Evolutionary conservation across 2,797 vertebrate species (phyloP).

Genomic region (Falco novaeseelandiae): DNA sequence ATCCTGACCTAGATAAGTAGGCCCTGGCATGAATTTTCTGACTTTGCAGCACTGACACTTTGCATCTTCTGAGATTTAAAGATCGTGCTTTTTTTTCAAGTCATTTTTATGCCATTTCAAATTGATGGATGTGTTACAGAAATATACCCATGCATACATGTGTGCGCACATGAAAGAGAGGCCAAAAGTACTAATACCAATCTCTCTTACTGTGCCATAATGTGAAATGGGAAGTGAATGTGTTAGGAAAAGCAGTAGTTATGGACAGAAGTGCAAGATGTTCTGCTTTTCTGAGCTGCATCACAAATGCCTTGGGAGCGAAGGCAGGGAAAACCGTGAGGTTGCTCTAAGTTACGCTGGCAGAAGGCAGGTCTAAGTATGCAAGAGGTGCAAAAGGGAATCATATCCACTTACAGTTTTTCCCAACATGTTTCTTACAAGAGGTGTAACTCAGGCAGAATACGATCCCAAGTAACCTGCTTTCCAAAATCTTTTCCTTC

Average conservation of each 20-base stretch:
- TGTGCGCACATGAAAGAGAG: background rate
- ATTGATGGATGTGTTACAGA: background rate
- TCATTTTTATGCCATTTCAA: background rate
- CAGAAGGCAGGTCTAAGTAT: background rate
- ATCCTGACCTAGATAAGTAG: conserved; percentile 56
- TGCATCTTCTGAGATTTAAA: background rate
- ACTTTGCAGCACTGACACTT: background rate
- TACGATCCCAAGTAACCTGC: background rate
- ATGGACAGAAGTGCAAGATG: conserved; percentile 1
- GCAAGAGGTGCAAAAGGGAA: background rate
- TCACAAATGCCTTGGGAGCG: background rate
- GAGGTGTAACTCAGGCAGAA: background rate
- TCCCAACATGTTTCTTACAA: background rate
- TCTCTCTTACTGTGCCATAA: background rate
- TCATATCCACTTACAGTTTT: background rate
- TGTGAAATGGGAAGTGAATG: background rate
- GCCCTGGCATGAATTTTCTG: conserved; percentile 38
- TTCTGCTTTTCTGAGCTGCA: background rate
- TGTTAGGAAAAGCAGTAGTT: background rate
- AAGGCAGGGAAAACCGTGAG: background rate
- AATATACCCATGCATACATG: background rate
- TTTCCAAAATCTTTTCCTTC: background rate
- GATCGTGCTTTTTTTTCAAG: background rate
- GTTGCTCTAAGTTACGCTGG: background rate
- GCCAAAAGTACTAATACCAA: background rate